Evolutionary conservation across 2,888 invertebrate species (phyloP), one percentile per base, ranked within the genome.

Genomic region (Nebria brevicollis): DNA sequence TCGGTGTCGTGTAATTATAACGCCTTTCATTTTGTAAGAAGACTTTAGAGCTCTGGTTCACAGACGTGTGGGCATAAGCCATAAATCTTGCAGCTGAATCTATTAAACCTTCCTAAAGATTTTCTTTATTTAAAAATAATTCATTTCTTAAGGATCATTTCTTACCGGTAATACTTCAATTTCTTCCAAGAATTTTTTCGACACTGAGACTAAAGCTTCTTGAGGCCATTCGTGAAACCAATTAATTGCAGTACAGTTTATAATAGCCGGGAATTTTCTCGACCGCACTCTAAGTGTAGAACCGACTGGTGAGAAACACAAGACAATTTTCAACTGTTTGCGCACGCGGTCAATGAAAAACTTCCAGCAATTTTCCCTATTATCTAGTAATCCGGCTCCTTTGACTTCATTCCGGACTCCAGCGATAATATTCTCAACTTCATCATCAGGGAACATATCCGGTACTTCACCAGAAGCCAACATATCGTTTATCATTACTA

Each of bases 151-250:
- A 34, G 2, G 5, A 34, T 34, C 34, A 34, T 26, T 25, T 26
- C 70, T 41, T 77, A 82, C 72, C 34, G 96, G 95, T 72, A 98
- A 90, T 79, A 94, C 95, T 83, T 94, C 92, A 8, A 96, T 90
- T 85, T 96, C 95, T 86, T 94, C 93, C 82, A 98, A 90, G 89
- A 98, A 98, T 85, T 95, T 93, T 89, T 95, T 93, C 25, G 98
- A 95, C 10, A 98, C 98, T 7, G 98, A 98, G 82, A 98, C 95
- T 82, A 98, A 91, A 79, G 98, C 98, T 89, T 98, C 98, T 90
- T 98, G 97, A 2, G 98, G 98, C 98, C 98, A 98, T 89, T 98
- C 98, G 87, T 98, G 98, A 90, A 98, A 98, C 98, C 98, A 98
- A 88, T 98, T 97, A 84, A 98, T 97, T 77, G 96, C 95, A 6